Evolutionary conservation across 2,113 vertebrate species (phyloP), one percentile per base, ranked within the genome.

Genomic region (Casuarius casuarius): DNA sequence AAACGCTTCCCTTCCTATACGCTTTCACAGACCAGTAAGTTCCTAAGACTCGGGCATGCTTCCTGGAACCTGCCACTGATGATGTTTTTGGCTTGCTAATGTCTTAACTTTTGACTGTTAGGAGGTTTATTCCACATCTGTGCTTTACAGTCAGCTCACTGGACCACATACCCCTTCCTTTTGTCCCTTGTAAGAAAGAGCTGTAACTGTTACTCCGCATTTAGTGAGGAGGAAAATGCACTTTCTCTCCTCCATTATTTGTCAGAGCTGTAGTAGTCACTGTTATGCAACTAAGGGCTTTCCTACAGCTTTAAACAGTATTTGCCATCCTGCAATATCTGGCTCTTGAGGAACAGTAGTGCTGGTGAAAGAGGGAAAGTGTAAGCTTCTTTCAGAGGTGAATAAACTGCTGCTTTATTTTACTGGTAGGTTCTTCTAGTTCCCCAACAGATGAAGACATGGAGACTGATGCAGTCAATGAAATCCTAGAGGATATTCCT

Each of bases 401-500:
- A 71, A 94, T 80, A 76, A 72, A 92, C 49, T 38, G 62, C 84
- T 85, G n/a, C 68, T 85, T 54, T 25, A 75, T 51, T 87, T 82
- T 73, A 22, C 76, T 83, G 25, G 25, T 97, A 98, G 99, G 98
- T 13, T 98, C 98, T 59, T 98, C 98, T 1, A 97, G 98, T 58
- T 97, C 97, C 74, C 97, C 97, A 3, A 96, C 97, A 5, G 98
- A 98, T 14, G 98, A 98, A 63, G 98, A 98, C 63, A 97, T 98
- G 96, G 99, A 99, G n/a, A 97, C 89, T 0, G 98, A 99, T 94
- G 97, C 99, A 31, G 98, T 99, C 72, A 99, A 98, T 31, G 99
- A 99, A 96, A 98, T 99, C 22, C 58, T 99, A 91, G 98, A 99
- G 73, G 99, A 99, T 96, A 99, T 99, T 48, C 98, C 99, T 8